Evolutionary conservation across 2,888 invertebrate species (phyloP).

Genomic region (Aspidapion aeneum): DNA sequence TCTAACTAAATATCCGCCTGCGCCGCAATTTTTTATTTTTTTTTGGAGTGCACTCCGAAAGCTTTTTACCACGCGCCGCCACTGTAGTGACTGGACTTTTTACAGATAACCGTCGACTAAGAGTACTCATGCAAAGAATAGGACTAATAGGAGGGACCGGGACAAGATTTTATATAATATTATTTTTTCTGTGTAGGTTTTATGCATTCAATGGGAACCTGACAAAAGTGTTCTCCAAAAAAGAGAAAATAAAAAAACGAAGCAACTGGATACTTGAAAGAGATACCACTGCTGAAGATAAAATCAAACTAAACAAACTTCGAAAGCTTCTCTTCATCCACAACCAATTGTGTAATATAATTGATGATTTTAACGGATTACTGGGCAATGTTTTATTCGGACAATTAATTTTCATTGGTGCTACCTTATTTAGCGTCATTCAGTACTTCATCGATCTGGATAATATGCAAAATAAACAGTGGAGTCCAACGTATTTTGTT

Average conservation of each 20-base stretch:
- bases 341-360: not conserved
- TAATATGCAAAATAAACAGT: not conserved
- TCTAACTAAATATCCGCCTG: too few species aligned
- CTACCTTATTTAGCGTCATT: not conserved
- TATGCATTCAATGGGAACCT: not conserved
- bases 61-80: too few species aligned
- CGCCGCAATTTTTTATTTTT: too few species aligned
- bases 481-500: not conserved
- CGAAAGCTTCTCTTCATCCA: not conserved
- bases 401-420: not conserved
- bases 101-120: too few species aligned
- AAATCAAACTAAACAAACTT: not conserved
- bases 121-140: too few species aligned
- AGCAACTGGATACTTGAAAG: not conserved
- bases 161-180: too few species aligned
- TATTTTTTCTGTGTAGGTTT: not conserved
- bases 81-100: too few species aligned
- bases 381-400: not conserved
- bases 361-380: not conserved
- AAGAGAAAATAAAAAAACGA: not conserved
- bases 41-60: too few species aligned
- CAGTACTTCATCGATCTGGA: not conserved
- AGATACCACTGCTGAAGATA: not conserved
- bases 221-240: not conserved
- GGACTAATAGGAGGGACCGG: too few species aligned